Evolutionary conservation across 2,113 vertebrate genomes (phyloP).

Genomic region (Caretta caretta): DNA sequence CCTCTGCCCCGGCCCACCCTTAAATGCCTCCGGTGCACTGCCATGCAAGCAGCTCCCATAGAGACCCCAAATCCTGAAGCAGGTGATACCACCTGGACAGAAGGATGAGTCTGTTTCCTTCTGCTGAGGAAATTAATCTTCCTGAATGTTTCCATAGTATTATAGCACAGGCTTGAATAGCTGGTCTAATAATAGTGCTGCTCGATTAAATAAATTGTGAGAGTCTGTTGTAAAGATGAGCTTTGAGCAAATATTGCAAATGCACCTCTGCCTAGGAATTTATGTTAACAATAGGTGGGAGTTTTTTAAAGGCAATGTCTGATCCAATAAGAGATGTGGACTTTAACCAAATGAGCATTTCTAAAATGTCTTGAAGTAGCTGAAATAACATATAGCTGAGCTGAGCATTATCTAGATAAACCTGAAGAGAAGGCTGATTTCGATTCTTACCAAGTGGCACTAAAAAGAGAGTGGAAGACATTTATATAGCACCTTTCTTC

Average conservation of each 20-base stretch:
- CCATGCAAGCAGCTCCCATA: not conserved
- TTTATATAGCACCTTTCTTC: not conserved
- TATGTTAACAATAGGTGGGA: no score
- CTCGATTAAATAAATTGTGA: not conserved
- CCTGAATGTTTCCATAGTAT: not conserved
- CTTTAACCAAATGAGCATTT: not conserved
- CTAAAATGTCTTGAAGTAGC: not conserved
- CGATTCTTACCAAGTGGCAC: not conserved
- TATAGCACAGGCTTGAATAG: not conserved
- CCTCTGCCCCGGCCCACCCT: not conserved
- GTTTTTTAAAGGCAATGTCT: not conserved
- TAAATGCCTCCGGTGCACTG: not conserved
- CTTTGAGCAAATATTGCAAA: not conserved
- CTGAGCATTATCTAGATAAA: not conserved
- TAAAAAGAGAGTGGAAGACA: not conserved
- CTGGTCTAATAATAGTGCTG: not conserved
- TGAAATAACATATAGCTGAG: not conserved
- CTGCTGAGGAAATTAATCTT: constrained; percentile 7
- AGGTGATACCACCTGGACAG: constrained; percentile 9
- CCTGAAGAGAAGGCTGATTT: not conserved
- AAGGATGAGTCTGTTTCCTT: constrained; percentile 28
- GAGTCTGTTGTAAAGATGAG: not conserved
- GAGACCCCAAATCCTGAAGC: not conserved
- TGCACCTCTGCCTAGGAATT: not conserved
- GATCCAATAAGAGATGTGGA: not conserved